These are phyloP conservation scores for Macropodus opercularis DNA, from an alignment of 2,797 vertebrate species.

Conservation along the genomic window DNA sequence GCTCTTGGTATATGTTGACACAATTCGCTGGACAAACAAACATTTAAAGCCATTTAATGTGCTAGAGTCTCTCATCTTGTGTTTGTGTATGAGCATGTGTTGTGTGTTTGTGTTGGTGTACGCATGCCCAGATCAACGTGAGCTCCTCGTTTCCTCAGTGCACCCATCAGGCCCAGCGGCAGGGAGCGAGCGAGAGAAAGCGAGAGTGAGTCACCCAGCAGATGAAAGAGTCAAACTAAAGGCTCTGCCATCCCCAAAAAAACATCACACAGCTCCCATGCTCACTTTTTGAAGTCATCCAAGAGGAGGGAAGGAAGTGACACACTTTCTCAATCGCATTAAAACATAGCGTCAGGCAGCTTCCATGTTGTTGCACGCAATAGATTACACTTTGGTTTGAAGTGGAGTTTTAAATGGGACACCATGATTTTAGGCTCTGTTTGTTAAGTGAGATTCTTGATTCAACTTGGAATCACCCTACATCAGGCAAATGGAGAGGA, in stretches of 20 bases:
- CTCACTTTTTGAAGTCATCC: slow-evolving; percentile 78
- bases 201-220: slow-evolving; percentile 72
- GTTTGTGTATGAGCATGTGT: slow-evolving; percentile 30
- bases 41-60: slow-evolving; percentile 27
- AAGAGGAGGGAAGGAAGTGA: slow-evolving; percentile 76
- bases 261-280: slow-evolving; percentile 77
- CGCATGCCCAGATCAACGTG: slow-evolving; percentile 53
- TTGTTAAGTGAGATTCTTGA: slow-evolving; percentile 46
- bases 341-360: slow-evolving; percentile 77
- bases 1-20: slow-evolving; percentile 41
- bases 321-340: slow-evolving; percentile 80
- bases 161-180: slow-evolving; percentile 68
- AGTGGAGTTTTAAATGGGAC: slow-evolving; percentile 78
- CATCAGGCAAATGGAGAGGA: slow-evolving; percentile 46
- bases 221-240: slow-evolving; percentile 81
- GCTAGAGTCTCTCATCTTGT: slow-evolving; percentile 20
- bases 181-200: slow-evolving; percentile 41
- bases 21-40: slow-evolving; percentile 27
- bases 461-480: slow-evolving; percentile 41
- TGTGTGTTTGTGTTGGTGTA: slow-evolving; percentile 45
- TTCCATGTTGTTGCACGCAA: slow-evolving; percentile 72
- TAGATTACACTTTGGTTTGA: slow-evolving; percentile 76
- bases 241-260: slow-evolving; percentile 74
- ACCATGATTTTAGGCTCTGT: slow-evolving; percentile 53
- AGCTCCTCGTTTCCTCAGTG: slow-evolving; percentile 61